Percentiles rank a stretch among this genome's conserved stretches.
Evolutionary conservation across 2,797 vertebrate genomes (phyloP).

Genomic region (Pseudochaenichthys georgianus): DNA sequence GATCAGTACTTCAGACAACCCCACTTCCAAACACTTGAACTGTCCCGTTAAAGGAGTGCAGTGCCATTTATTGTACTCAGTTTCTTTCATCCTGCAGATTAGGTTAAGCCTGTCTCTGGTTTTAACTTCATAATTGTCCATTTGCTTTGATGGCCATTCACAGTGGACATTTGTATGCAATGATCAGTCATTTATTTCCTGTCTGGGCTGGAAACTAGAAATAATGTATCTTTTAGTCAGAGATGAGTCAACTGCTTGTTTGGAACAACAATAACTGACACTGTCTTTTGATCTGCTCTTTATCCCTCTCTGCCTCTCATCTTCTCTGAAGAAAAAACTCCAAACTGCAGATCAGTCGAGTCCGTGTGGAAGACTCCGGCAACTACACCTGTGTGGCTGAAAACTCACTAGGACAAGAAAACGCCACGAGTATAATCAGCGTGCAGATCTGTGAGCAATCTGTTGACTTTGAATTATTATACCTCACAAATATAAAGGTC

Average conservation of each 20-base stretch:
- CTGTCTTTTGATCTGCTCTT: slow-evolving; percentile 40
- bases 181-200: slow-evolving; percentile 4
- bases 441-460: slow-evolving; percentile 93
- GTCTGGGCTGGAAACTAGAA: slow-evolving; percentile 17
- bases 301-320: slow-evolving; percentile 22
- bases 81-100: slow-evolving; percentile 10
- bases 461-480: neutral
- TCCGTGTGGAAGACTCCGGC: slow-evolving; percentile 93
- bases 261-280: slow-evolving; percentile 15
- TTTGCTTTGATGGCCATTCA: slow-evolving; percentile 7
- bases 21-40: no score
- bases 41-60: neutral
- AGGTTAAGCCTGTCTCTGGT: neutral
- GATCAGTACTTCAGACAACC: no score
- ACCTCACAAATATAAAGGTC: neutral
- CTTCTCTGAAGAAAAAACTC: slow-evolving; percentile 92
- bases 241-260: slow-evolving; percentile 25
- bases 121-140: neutral
- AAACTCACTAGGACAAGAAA: slow-evolving; percentile 94
- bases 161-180: neutral
- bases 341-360: slow-evolving; percentile 95
- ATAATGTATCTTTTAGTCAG: slow-evolving; percentile 18
- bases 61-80: slow-evolving; percentile 1
- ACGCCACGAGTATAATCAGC: slow-evolving; percentile 90
- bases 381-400: slow-evolving; percentile 97